Conservation (phyloP, 2,113 vertebrate genomes). For the Oreocharis arfaki region DNA sequence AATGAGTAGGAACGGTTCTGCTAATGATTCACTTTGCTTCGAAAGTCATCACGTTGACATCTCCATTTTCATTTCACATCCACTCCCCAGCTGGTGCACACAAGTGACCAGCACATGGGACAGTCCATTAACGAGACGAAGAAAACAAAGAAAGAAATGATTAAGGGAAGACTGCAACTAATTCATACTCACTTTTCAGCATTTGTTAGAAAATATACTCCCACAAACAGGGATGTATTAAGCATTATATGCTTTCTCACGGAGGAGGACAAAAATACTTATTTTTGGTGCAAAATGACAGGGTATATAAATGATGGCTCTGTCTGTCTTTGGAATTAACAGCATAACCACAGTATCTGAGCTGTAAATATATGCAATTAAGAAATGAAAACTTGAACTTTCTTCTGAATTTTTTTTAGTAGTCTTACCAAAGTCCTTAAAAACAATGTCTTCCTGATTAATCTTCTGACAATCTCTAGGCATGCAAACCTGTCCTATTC, state of each 20-base stretch:
- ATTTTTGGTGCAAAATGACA: neutral
- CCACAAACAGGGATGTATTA: neutral
- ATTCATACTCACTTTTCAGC: neutral
- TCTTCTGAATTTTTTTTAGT: neutral
- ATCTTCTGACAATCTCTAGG: neutral
- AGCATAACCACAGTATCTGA: neutral
- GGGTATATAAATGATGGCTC: neutral
- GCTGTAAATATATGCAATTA: neutral
- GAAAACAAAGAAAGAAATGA: neutral
- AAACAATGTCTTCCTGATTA: neutral
- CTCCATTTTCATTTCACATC: constrained; percentile 3
- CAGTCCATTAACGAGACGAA: neutral
- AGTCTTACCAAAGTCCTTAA: neutral
- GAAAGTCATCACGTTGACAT: neutral
- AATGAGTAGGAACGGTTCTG: neutral
- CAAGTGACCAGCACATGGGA: neutral
- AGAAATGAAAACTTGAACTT: neutral
- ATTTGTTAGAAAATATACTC: neutral
- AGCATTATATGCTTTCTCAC: neutral
- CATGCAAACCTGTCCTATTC: neutral
- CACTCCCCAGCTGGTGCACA: neutral
- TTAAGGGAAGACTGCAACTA: neutral
- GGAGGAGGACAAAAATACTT: neutral
- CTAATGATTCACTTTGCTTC: neutral
- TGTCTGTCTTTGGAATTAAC: neutral